Evolutionary conservation across 35 echinoderm and acorn worm genomes (phyloP).

Genomic region (Lytechinus pictus): DNA sequence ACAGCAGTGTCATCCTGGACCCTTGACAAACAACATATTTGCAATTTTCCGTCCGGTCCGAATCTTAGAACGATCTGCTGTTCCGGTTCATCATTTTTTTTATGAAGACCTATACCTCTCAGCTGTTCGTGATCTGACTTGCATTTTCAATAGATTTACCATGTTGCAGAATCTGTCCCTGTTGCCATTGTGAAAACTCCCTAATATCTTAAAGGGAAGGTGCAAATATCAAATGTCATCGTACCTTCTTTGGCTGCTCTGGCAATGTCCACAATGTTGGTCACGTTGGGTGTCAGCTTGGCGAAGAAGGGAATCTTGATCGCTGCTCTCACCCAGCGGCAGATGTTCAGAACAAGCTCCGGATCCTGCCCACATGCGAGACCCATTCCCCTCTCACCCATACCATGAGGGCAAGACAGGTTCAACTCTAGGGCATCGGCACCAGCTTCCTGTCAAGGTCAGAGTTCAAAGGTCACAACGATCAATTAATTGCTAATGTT

Average conservation of each 20-base stretch:
- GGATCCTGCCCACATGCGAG: constrained; percentile 97
- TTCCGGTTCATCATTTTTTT: too few relatives aligned
- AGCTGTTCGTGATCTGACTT: too few relatives aligned
- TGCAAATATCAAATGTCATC: neutral
- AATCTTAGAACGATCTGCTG: too few relatives aligned
- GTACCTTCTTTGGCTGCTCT: constrained; percentile 92
- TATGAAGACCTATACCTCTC: too few relatives aligned
- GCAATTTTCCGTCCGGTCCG: too few relatives aligned
- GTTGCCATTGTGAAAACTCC: too few relatives aligned
- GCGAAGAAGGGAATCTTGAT: constrained; percentile 99
- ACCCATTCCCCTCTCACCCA: constrained; percentile 98
- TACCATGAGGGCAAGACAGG: constrained; percentile 98
- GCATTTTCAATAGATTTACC: too few relatives aligned
- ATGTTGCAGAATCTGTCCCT: too few relatives aligned
- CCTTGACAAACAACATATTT: too few relatives aligned
- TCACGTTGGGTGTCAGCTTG: constrained; percentile 99
- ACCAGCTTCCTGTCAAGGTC: constrained; percentile 64
- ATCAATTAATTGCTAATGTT: neutral
- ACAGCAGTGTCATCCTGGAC: too few relatives aligned
- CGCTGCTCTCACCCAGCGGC: constrained; percentile 88
- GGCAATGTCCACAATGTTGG: constrained; percentile 94
- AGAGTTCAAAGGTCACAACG: neutral
- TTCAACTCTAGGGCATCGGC: constrained; percentile 96
- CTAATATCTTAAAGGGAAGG: too few relatives aligned
- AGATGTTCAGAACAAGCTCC: constrained; percentile 95